phyloP scores from a whole-genome alignment of 2,113 vertebrate genomes.

The Phyllopteryx taeniolatus region DNA sequence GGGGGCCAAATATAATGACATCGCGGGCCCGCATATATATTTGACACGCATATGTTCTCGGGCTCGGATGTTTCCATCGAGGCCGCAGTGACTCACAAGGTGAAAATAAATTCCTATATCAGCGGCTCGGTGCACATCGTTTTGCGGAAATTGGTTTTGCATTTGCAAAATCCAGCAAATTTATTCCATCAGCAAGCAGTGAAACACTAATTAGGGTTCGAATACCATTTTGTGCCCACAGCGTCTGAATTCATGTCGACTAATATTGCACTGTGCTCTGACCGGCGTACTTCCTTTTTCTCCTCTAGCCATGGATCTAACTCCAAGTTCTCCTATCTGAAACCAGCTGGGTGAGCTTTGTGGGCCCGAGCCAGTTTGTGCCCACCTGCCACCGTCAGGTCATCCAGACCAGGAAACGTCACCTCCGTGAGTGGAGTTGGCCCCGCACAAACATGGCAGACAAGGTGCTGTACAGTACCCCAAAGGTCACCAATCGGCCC shows the following conservation, averaged over 20 bases:
- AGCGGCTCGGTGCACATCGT: too few species aligned
- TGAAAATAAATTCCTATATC: too few species aligned
- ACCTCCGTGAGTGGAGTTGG: slow-evolving; percentile 15
- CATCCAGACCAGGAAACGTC: neutral
- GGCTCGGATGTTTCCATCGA: too few species aligned
- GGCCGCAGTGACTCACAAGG: too few species aligned
- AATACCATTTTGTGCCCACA: neutral
- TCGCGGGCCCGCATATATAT: too few species aligned
- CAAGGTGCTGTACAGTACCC: slow-evolving; percentile 72
- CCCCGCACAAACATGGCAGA: slow-evolving; percentile 80
- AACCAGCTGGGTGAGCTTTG: slow-evolving; percentile 19
- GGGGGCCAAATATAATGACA: too few species aligned
- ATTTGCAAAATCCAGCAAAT: too few species aligned
- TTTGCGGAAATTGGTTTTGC: too few species aligned
- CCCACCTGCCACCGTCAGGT: neutral
- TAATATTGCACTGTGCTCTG: neutral
- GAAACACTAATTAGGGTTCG: neutral
- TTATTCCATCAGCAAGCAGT: too few species aligned
- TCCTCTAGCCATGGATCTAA: slow-evolving; percentile 48
- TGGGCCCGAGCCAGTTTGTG: slow-evolving; percentile 10
- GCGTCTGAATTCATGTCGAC: neutral
- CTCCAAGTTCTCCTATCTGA: slow-evolving; percentile 23
- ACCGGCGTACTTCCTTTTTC: neutral
- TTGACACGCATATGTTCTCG: too few species aligned
- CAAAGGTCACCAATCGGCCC: slow-evolving; percentile 75